phyloP scores from a whole-genome alignment of 2,888 invertebrate species.

The Pediacus dermestoides region DNA sequence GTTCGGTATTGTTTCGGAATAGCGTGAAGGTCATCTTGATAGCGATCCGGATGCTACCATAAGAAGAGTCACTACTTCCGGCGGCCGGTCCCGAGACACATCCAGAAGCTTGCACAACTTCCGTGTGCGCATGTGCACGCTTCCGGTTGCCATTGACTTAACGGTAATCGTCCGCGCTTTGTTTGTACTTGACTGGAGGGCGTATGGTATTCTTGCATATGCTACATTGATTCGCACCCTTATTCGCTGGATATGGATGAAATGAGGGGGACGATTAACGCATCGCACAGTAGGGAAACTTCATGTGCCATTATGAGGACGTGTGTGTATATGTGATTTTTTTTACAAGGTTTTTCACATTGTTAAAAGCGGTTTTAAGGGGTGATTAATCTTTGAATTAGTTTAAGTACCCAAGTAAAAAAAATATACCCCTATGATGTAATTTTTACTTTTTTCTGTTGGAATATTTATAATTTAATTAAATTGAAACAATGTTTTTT shows the following conservation, averaged over 20 bases:
- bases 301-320: background rate
- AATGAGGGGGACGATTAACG: slow-evolving; percentile 25
- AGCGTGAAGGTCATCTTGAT: slow-evolving; percentile 22
- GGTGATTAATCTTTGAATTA: slow-evolving; percentile 21
- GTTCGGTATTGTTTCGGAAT: slow-evolving; percentile 4
- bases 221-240: slow-evolving; percentile 40
- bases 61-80: slow-evolving; percentile 31
- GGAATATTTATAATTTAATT: no score
- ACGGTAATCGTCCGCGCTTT: slow-evolving; percentile 26
- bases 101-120: slow-evolving; percentile 21
- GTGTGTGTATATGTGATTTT: background rate
- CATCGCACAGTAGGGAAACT: background rate
- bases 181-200: slow-evolving; percentile 13
- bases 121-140: slow-evolving; percentile 35
- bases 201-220: slow-evolving; percentile 28
- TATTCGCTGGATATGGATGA: slow-evolving; percentile 10
- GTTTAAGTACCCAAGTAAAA: slow-evolving; percentile 12
- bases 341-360: slow-evolving; percentile 12
- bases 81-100: slow-evolving; percentile 12
- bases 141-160: slow-evolving; percentile 45
- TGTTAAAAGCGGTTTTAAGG: slow-evolving; percentile 26
- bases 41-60: slow-evolving; percentile 24
- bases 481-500: no score
- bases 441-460: no score
- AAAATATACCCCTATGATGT: no score